These are phyloP conservation scores for Eupeodes luniger DNA, from an alignment of 2,888 invertebrate species.

Conservation along the genomic window DNA sequence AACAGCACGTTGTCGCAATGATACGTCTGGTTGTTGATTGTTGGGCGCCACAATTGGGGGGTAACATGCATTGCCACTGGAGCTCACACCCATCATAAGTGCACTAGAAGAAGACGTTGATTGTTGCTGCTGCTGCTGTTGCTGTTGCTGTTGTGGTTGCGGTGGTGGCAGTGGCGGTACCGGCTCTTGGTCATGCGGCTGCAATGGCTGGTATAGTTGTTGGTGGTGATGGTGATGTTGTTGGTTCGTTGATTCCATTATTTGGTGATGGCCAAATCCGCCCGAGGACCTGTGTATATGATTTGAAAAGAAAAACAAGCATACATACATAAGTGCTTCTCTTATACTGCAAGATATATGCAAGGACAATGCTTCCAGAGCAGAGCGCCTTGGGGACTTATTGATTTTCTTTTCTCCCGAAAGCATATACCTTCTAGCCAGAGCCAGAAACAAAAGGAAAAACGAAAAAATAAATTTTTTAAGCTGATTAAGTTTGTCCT, in stretches of 20 bases:
- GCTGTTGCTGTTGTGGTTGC: constrained; percentile 66
- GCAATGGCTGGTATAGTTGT: constrained; percentile 63
- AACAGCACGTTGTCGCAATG: constrained; percentile 84
- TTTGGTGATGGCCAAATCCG: constrained; percentile 75
- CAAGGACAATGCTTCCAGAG: constrained; percentile 47
- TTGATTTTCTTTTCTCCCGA: constrained; percentile 65
- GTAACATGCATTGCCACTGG: constrained; percentile 53
- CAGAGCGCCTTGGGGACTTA: constrained; percentile 38
- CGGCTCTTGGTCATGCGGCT: constrained; percentile 51
- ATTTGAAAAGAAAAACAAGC: constrained; percentile 52
- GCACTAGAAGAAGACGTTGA: constrained; percentile 70
- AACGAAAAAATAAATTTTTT: constrained; percentile 27
- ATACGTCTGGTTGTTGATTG: constrained; percentile 80
- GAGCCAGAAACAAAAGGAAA: constrained; percentile 21
- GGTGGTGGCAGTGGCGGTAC: constrained; percentile 47
- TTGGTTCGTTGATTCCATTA: constrained; percentile 66
- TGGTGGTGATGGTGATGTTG: constrained; percentile 73
- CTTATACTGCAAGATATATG: not conserved
- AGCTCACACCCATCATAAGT: constrained; percentile 64
- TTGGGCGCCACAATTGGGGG: constrained; percentile 70
- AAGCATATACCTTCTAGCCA: constrained; percentile 9
- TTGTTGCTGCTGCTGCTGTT: constrained; percentile 75
- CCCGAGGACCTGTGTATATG: constrained; percentile 66
- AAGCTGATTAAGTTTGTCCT: constrained; percentile 64
- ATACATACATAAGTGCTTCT: constrained; percentile 49